Evolutionary conservation across 2,797 vertebrate species (phyloP).

Genomic region (Hirundo rustica): DNA sequence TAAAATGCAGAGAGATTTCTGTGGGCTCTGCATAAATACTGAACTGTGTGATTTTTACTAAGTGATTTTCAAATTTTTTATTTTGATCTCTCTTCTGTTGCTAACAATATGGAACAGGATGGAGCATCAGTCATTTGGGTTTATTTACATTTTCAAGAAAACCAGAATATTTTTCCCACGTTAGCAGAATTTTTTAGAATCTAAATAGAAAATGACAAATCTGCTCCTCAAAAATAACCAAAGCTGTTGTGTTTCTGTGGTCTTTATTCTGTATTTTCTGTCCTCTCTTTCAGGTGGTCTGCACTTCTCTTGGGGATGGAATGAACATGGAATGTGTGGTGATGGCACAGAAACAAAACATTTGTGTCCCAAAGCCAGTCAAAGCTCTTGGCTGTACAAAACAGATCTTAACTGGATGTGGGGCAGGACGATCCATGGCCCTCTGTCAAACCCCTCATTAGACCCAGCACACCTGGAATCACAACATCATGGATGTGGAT

Average conservation of each 20-base stretch:
- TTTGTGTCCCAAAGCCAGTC: slow-evolving; percentile 78
- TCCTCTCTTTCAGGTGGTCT: slow-evolving; percentile 73
- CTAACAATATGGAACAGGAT: background rate
- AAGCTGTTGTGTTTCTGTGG: background rate
- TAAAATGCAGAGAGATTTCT: background rate
- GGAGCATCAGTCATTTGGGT: background rate
- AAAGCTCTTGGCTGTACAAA: slow-evolving; percentile 42
- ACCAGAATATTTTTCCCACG: background rate
- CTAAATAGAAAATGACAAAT: background rate
- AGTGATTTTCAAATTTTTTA: background rate
- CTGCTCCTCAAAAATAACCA: background rate
- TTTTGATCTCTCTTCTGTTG: background rate
- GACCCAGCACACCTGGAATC: background rate
- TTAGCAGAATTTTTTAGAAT: background rate
- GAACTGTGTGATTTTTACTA: background rate
- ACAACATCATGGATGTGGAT: background rate
- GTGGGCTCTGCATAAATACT: background rate
- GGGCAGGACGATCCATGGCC: slow-evolving; percentile 91
- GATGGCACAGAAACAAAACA: slow-evolving; percentile 79
- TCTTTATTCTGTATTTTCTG: background rate
- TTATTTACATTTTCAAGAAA: background rate
- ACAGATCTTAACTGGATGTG: slow-evolving; percentile 85
- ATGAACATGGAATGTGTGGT: slow-evolving; percentile 96
- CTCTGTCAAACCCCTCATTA: slow-evolving; percentile 69
- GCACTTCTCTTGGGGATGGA: slow-evolving; percentile 95